phyloP scores from a whole-genome alignment of 1,140 invertebrate species.

The Pseudomyrmex cubaensis region DNA sequence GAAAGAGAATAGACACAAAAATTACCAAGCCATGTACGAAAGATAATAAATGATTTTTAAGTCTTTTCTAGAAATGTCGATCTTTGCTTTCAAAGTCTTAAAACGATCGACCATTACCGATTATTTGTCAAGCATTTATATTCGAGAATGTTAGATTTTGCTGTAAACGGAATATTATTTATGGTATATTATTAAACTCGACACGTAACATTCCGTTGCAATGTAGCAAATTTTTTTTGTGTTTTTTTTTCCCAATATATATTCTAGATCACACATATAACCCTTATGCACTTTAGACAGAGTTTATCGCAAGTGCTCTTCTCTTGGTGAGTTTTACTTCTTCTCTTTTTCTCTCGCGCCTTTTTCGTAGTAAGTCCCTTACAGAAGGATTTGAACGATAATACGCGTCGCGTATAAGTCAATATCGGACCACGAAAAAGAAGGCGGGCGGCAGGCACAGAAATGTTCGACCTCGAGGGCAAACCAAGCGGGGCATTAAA shows the following conservation, averaged over 20 bases:
- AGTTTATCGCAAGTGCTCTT: slow-evolving; percentile 4
- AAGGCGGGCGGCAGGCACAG: slow-evolving; percentile 75
- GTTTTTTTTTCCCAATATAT: slow-evolving; percentile 7
- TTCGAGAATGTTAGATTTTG: too few relatives aligned
- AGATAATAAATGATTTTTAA: too few relatives aligned
- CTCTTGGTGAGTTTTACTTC: slow-evolving; percentile 5
- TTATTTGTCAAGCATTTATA: too few relatives aligned
- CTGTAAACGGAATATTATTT: too few relatives aligned
- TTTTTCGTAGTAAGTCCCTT: slow-evolving; percentile 50
- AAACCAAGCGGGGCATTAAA: slow-evolving; percentile 82
- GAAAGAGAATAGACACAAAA: too few relatives aligned
- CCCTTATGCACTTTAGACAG: slow-evolving; percentile 6
- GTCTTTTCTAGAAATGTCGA: too few relatives aligned
- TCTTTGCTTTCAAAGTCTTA: too few relatives aligned
- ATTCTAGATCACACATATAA: background rate
- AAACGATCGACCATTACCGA: too few relatives aligned
- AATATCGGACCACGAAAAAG: slow-evolving; percentile 82
- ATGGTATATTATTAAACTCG: too few relatives aligned
- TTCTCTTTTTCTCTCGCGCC: slow-evolving; percentile 38
- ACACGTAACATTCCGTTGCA: too few relatives aligned
- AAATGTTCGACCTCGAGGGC: slow-evolving; percentile 85
- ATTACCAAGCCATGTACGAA: too few relatives aligned
- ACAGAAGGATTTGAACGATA: slow-evolving; percentile 80
- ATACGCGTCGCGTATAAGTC: slow-evolving; percentile 82
- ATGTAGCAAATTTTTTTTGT: background rate